Evolutionary conservation across 2,797 vertebrate species (phyloP), one percentile per base, ranked within the genome.

Genomic region (Tokudaia muenninki): DNA sequence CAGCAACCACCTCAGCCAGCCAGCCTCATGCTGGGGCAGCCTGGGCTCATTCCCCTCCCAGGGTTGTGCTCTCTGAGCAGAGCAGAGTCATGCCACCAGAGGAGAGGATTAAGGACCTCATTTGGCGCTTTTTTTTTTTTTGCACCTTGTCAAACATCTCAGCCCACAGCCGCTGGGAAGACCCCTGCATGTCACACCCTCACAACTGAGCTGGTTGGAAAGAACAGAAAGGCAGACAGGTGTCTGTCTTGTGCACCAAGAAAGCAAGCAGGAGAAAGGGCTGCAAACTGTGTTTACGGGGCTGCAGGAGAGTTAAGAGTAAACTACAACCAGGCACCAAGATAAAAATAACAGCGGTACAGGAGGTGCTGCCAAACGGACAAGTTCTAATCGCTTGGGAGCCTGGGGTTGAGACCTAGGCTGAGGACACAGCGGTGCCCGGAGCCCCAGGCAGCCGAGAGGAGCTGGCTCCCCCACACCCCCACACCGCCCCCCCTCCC

Each of bases 271-370:
- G 2, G 19, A 26, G 59, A 80, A 67, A 65, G 74, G 12, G 22
- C 72, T 13, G 11, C 70, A 31, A 52, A 47, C 94, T 59, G 65
- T 84, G 55, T 74, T 89, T 82, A 72, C 9, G 22, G 70, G 47
- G 75, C 83, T 19, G 57, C 52, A 78, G 90, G 24, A 81, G 57
- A 93, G 19, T 75, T 75, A 74, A 87, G 94, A 84, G 93, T 88
- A 57, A 96, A 94, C 93, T 55, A 17, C 70, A 41, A 34, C 93
- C 72, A 31, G 21, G 78, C 80, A 6, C n/a, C 1, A 70, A 94
- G 93, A 96, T 94, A 97, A 97, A 98, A 97, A 97, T 97, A 97
- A 37, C 95, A 52, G 72, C 3, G 0, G 97, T 19, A 96, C 97
- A 82, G 61, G 77, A 96, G 92, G 95, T 97, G 21, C 95, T 91